Conservation (phyloP, 1,140 invertebrate species). For the Cydia amplana region DNA sequence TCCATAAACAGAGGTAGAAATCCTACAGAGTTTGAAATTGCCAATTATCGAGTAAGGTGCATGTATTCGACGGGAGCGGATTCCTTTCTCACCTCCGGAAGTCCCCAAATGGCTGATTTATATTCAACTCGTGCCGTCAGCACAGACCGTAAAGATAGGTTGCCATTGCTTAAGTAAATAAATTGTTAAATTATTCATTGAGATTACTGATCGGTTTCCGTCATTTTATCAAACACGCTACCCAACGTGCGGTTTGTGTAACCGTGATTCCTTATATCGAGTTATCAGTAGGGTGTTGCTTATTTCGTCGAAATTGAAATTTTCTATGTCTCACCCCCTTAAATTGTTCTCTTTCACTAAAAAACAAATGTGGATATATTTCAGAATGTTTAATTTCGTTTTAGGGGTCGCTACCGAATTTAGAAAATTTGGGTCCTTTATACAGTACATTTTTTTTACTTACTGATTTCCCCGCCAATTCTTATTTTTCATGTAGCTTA, state of each 20-base stretch:
- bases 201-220: slow-evolving; percentile 41
- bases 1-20: background rate
- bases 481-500: too few species aligned
- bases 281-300: too few species aligned
- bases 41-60: background rate
- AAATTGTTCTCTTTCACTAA: too few species aligned
- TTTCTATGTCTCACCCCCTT: too few species aligned
- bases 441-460: too few species aligned
- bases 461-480: too few species aligned
- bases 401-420: too few species aligned
- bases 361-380: too few species aligned
- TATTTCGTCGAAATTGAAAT: too few species aligned
- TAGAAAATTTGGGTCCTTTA: too few species aligned
- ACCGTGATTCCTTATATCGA: too few species aligned
- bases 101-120: slow-evolving; percentile 38
- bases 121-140: slow-evolving; percentile 41
- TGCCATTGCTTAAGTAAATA: slow-evolving; percentile 46
- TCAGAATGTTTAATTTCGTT: too few species aligned
- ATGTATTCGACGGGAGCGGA: background rate
- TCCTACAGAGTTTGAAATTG: background rate
- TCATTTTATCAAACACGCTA: slow-evolving; percentile 32
- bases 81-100: slow-evolving; percentile 7
- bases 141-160: slow-evolving; percentile 40
- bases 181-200: slow-evolving; percentile 51
- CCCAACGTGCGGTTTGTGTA: background rate